phyloP scores from a whole-genome alignment of 1,140 invertebrate genomes.

The Colletes gigas region DNA sequence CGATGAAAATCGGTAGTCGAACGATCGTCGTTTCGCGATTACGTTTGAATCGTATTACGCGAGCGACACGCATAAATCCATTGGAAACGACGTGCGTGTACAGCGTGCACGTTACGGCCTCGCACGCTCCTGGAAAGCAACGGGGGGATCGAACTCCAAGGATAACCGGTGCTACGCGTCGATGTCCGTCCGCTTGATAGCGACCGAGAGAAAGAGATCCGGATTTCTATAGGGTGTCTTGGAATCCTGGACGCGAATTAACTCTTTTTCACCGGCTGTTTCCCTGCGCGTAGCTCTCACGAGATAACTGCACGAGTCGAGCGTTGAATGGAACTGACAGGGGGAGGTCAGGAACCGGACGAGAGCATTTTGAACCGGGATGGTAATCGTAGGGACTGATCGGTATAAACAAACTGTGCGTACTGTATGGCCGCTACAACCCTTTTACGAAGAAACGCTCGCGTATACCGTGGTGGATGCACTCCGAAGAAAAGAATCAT shows the following conservation, averaged over 20 bases:
- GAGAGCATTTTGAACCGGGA: too few relatives aligned
- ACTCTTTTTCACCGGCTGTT: background rate
- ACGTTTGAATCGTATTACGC: slow-evolving; percentile 36
- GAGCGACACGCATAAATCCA: slow-evolving; percentile 34
- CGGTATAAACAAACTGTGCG: too few relatives aligned
- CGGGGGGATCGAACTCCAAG: slow-evolving; percentile 76
- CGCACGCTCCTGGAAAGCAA: slow-evolving; percentile 30
- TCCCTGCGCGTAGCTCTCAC: background rate
- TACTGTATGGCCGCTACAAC: too few relatives aligned
- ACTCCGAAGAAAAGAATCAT: too few relatives aligned
- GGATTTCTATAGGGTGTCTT: slow-evolving; percentile 21
- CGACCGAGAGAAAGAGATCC: slow-evolving; percentile 32
- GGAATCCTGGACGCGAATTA: background rate
- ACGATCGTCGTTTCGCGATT: slow-evolving; percentile 25
- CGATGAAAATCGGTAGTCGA: slow-evolving; percentile 6
- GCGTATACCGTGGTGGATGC: too few relatives aligned
- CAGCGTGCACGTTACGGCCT: slow-evolving; percentile 40
- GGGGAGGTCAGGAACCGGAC: too few relatives aligned
- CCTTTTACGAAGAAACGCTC: too few relatives aligned
- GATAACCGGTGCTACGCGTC: slow-evolving; percentile 71
- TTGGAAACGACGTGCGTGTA: background rate
- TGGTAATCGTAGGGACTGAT: too few relatives aligned
- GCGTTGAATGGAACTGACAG: too few relatives aligned
- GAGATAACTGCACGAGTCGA: background rate
- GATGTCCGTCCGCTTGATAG: slow-evolving; percentile 33